Evolutionary conservation across 2,113 vertebrate genomes (phyloP), one percentile per base, ranked within the genome.

Genomic region (Edolisoma coerulescens): DNA sequence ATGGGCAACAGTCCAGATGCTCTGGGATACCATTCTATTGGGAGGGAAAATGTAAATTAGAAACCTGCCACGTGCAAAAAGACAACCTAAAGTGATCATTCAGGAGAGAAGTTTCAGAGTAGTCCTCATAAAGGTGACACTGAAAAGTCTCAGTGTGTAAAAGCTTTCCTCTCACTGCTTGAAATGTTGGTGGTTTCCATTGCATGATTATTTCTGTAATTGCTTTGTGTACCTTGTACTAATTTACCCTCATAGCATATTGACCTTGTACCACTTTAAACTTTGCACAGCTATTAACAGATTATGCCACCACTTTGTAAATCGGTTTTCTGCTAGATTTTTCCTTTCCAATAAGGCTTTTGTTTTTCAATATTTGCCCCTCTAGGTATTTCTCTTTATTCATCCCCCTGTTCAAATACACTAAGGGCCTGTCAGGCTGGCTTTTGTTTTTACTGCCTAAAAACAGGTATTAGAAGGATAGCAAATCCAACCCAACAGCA

Each of bases 261-360:
- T 92, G 82, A 77, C 91, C 88, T 73, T 82, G 32, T 32, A 70
- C 24, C 64, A 47, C 83, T 91, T 93, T 86, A 93, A 96, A 93
- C 80, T 95, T 94, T 95, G 71, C 86, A 96, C 60, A 95, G 87
- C 84, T 92, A 84, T 92, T 95, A 97, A 87, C 53, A 96, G 93
- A 89, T 89, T 79, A 86, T 28, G 21, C 54, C 47, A 78, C 71
- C 27, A 54, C 84, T 91, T 91, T 80, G 81, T 77, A 94, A 95
- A 96, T 30, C 9, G 4, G 13, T 91, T 94, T 94, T 88, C 84
- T 68, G 35, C 49, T 64, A 37, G 64, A 52, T 87, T 91, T 75
- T 81, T 82, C 42, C 59, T 30, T 88, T 92, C 60, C 53, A 71
- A 54, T 37, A 39, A 68, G 64, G 35, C 19, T 74, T 73, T 80